Evolutionary conservation across 2,113 vertebrate species (phyloP).

Genomic region (Chaenocephalus aceratus): DNA sequence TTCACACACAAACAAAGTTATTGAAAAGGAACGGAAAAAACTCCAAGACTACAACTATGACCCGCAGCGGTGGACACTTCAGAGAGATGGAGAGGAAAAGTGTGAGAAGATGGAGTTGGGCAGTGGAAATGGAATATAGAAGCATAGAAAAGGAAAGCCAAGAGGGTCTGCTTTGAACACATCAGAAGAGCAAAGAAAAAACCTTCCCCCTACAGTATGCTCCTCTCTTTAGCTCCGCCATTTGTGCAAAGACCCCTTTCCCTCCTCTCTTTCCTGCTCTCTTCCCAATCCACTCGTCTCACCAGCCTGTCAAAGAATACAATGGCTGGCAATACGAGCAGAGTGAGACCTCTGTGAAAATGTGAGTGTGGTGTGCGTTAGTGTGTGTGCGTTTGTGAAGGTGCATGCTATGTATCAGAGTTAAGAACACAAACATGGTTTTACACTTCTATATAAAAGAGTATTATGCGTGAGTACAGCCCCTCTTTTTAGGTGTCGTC

Average conservation of each 20-base stretch:
- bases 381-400: slow-evolving; percentile 30
- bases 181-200: slow-evolving; percentile 37
- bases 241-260: slow-evolving; percentile 43
- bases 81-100: slow-evolving; percentile 47
- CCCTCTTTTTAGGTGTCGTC: slow-evolving; percentile 7
- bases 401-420: slow-evolving; percentile 19
- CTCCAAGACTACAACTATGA: slow-evolving; percentile 48
- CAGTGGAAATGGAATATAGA: slow-evolving; percentile 16
- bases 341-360: slow-evolving; percentile 17
- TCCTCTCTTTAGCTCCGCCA: slow-evolving; percentile 46
- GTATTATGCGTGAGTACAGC: neutral
- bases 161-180: slow-evolving; percentile 73
- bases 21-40: slow-evolving; percentile 16
- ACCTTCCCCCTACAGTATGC: slow-evolving; percentile 20
- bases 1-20: slow-evolving; percentile 10
- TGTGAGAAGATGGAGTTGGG: slow-evolving; percentile 1
- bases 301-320: slow-evolving; percentile 61
- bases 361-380: slow-evolving; percentile 16
- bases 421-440: slow-evolving; percentile 34
- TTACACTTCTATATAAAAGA: slow-evolving; percentile 26
- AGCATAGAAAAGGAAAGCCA: slow-evolving; percentile 57
- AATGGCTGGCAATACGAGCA: slow-evolving; percentile 59
- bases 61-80: slow-evolving; percentile 68
- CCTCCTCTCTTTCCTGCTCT: slow-evolving; percentile 31
- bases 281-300: slow-evolving; percentile 55